Percentiles rank a stretch among this genome's conserved stretches.
Conservation (phyloP, 2,797 vertebrate genomes). For the Arctocebus calabarensis region DNA sequence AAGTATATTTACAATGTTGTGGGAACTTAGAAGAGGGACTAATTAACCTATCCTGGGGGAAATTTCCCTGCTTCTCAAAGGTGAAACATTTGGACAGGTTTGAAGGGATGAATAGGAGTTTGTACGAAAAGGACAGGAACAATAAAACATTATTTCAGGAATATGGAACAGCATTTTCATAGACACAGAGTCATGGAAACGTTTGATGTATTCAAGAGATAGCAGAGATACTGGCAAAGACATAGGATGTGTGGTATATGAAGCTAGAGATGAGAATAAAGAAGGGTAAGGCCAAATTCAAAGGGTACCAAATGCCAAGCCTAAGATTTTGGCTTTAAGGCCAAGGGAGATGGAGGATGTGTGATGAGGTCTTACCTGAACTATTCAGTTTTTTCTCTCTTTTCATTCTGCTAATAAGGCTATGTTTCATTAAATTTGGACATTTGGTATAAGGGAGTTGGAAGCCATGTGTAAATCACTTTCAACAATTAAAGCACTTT, state of each 20-base stretch:
- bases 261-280: constrained; percentile 26
- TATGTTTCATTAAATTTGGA: constrained; percentile 20
- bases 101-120: constrained; percentile 57
- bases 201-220: not conserved
- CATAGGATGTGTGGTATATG: not conserved
- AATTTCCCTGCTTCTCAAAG: constrained; percentile 61
- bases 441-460: constrained; percentile 30
- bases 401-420: constrained; percentile 40
- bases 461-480: constrained; percentile 42
- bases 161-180: not conserved
- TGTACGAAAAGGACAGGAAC: constrained; percentile 41
- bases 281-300: not conserved
- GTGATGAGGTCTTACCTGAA: not conserved
- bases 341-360: not conserved
- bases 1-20: not conserved
- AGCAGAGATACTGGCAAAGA: not conserved
- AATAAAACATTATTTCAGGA: constrained; percentile 22
- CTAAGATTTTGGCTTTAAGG: not conserved
- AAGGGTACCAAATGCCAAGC: not conserved
- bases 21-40: constrained; percentile 54
- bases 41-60: constrained; percentile 63
- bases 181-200: not conserved
- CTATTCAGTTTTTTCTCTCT: constrained; percentile 32
- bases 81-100: constrained; percentile 38
- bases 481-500: constrained; percentile 26